phyloP scores from a whole-genome alignment of 2,888 invertebrate species.

The Tetragonula carbonaria region DNA sequence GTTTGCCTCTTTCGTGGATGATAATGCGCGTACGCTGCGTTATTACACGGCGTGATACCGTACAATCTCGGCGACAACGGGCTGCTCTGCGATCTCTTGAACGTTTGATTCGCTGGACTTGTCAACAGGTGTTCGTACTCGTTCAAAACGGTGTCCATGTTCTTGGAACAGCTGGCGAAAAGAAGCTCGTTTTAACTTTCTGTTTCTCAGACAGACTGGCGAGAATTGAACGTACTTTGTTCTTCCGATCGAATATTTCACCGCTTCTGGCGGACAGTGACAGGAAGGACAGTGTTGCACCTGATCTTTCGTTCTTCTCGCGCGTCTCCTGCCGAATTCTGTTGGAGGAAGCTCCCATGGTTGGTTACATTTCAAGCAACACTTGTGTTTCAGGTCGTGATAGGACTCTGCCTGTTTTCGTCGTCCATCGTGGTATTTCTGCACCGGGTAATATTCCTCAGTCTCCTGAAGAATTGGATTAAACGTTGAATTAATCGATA shows the following conservation, averaged over 20 bases:
- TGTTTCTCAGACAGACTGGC: not conserved
- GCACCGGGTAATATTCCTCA: not conserved
- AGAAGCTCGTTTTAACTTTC: not conserved
- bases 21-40: constrained; percentile 26
- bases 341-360: constrained; percentile 11
- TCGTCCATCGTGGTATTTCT: not conserved
- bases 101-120: constrained; percentile 26
- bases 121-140: constrained; percentile 35
- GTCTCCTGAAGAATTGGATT: constrained; percentile 7
- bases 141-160: constrained; percentile 58
- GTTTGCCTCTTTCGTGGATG: constrained; percentile 35
- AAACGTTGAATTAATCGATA: no score
- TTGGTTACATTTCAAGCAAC: constrained; percentile 46
- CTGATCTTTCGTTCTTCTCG: constrained; percentile 45
- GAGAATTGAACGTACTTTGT: constrained; percentile 43
- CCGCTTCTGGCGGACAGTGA: constrained; percentile 54
- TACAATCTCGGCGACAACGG: constrained; percentile 37
- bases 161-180: constrained; percentile 40
- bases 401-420: constrained; percentile 14
- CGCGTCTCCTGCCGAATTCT: constrained; percentile 22
- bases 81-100: constrained; percentile 55
- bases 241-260: constrained; percentile 42
- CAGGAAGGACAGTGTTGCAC: constrained; percentile 68
- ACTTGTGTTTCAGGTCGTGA: constrained; percentile 15
- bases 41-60: not conserved